Conservation (phyloP, 2,113 vertebrate species). For the Dicentrarchus labrax region DNA sequence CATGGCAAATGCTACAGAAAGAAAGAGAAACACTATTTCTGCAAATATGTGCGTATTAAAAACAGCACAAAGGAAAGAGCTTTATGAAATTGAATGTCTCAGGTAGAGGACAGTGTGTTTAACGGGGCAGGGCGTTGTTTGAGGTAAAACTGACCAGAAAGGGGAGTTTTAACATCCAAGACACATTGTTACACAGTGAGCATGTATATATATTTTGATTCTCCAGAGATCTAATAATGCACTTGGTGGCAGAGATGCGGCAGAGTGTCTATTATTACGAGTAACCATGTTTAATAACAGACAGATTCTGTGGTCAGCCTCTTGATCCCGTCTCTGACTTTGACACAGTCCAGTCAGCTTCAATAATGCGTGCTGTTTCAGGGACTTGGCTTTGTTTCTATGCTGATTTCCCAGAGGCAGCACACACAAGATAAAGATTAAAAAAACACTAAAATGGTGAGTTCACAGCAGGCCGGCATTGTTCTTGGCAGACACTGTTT, state of each 20-base stretch:
- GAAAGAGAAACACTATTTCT: background rate
- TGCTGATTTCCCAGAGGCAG: slow-evolving; percentile 6
- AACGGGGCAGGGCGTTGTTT: background rate
- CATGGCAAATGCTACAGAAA: background rate
- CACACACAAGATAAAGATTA: slow-evolving; percentile 1
- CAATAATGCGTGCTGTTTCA: background rate
- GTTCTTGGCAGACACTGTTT: slow-evolving; percentile 30
- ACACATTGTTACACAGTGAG: background rate
- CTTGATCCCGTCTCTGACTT: background rate
- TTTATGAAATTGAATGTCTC: background rate
- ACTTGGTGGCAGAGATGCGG: background rate
- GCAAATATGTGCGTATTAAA: background rate
- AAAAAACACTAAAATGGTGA: background rate
- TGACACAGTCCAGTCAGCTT: background rate
- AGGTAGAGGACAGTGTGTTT: background rate
- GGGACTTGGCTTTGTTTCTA: slow-evolving; percentile 3
- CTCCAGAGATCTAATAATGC: background rate
- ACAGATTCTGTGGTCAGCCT: background rate
- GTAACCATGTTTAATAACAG: background rate
- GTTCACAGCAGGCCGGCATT: background rate
- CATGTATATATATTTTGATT: background rate
- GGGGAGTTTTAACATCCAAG: background rate
- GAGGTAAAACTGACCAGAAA: background rate
- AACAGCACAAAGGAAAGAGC: background rate
- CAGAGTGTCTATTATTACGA: background rate